These are phyloP conservation scores for Mustelus asterias DNA, from an alignment of 2,113 vertebrate species.

Conservation along the genomic window DNA sequence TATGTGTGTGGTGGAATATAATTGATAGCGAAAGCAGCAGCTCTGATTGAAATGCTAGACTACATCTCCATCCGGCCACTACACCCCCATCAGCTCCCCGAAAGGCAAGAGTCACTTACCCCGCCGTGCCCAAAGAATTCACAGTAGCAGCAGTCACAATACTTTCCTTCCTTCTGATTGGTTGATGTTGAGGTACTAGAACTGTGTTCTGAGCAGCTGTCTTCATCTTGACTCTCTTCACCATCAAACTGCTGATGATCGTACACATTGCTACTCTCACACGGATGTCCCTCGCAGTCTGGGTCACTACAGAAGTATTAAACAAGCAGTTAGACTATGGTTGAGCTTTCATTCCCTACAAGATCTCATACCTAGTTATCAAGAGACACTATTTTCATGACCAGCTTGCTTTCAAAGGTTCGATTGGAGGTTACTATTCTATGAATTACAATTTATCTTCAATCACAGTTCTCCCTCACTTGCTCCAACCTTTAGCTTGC, in stretches of 20 bases:
- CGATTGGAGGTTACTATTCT: neutral
- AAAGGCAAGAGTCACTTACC: conserved; percentile 61
- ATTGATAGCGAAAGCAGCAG: too few relatives aligned
- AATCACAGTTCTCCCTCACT: neutral
- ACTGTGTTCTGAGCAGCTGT: conserved; percentile 96
- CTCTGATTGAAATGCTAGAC: neutral
- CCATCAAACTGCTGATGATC: conserved; percentile 86
- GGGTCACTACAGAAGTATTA: conserved; percentile 68
- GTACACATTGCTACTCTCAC: conserved; percentile 75
- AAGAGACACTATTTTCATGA: neutral
- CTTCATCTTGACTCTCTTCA: conserved; percentile 90
- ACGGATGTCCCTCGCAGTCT: conserved; percentile 92
- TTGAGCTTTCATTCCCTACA: neutral
- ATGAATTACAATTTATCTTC: neutral
- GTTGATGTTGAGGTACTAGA: conserved; percentile 99
- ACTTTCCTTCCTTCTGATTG: conserved; percentile 97
- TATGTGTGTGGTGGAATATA: neutral
- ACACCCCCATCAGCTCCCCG: neutral
- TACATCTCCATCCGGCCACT: neutral
- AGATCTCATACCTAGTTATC: neutral
- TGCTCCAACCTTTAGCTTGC: neutral
- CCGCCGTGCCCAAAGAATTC: conserved; percentile 98
- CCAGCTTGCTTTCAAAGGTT: neutral
- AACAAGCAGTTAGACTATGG: neutral
- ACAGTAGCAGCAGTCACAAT: conserved; percentile 99